Evolutionary conservation across 2,113 vertebrate species (phyloP).

Genomic region (Anguilla rostrata): DNA sequence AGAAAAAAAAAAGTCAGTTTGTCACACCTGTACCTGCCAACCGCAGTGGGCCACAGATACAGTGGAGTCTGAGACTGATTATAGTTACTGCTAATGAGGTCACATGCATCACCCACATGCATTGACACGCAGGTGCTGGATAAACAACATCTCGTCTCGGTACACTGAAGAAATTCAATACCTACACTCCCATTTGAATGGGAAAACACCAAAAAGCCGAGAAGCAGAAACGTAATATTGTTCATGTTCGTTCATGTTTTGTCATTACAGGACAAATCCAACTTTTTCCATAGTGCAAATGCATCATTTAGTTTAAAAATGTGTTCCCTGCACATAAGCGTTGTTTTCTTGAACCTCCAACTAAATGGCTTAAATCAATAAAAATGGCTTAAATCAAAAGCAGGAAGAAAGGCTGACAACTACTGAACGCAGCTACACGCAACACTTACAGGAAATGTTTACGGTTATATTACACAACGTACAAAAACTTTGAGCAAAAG

Average conservation of each 20-base stretch:
- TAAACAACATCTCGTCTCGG: not conserved
- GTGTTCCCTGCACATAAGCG: not conserved
- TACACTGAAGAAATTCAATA: not conserved
- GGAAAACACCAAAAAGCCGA: not conserved
- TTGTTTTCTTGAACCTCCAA: not conserved
- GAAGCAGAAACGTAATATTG: too few relatives aligned
- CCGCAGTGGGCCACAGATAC: not conserved
- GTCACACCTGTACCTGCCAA: not conserved
- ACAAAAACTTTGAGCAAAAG: not conserved
- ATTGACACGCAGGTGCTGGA: not conserved
- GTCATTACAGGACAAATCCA: too few relatives aligned
- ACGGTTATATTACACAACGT: not conserved
- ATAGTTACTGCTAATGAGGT: not conserved
- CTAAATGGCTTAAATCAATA: not conserved
- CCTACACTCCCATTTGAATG: not conserved
- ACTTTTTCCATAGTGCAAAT: too few relatives aligned
- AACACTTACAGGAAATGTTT: not conserved
- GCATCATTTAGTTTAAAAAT: not conserved
- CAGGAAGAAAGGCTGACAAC: too few relatives aligned
- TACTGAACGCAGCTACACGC: too few relatives aligned
- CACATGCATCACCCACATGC: not conserved
- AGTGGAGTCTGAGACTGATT: not conserved
- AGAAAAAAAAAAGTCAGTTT: slow-evolving; percentile 25
- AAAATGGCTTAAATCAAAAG: too few relatives aligned
- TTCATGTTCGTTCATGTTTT: too few relatives aligned